phyloP scores from a whole-genome alignment of 2,113 vertebrate species.

The Saiga tatarica region DNA sequence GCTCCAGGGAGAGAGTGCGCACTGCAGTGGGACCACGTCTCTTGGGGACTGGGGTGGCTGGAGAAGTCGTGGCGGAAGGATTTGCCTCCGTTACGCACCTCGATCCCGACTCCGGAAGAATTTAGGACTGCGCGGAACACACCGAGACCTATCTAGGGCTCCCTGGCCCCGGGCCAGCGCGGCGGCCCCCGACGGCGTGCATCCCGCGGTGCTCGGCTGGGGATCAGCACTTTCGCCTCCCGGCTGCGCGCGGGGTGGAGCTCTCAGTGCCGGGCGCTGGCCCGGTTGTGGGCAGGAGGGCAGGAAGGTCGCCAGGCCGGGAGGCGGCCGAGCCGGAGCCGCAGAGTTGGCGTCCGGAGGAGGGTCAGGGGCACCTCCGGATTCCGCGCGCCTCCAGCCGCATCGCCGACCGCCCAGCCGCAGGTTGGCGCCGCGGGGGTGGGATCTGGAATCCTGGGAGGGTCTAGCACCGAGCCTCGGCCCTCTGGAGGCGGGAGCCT shows the following conservation, averaged over 20 bases:
- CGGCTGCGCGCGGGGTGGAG: accelerated
- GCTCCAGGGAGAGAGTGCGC: neutral
- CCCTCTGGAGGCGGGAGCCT: neutral
- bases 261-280: neutral
- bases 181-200: neutral
- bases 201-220: neutral
- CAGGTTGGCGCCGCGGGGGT: neutral
- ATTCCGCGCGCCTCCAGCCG: neutral
- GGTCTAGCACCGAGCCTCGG: neutral
- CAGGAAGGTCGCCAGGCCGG: accelerated
- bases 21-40: neutral
- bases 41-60: too few relatives aligned
- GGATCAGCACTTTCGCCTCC: neutral
- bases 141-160: neutral
- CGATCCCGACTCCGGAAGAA: neutral
- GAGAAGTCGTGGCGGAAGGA: neutral
- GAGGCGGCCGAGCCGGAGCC: neutral
- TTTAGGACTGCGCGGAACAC: neutral
- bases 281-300: neutral
- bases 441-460: neutral
- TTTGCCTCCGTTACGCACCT: neutral
- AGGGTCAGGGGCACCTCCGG: neutral
- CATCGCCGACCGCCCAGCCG: neutral
- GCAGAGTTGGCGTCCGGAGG: neutral
- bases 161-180: neutral